Base-by-base conservation (phyloP, 2,797 vertebrate species). In the Sebastes ruberrimus region DNA sequence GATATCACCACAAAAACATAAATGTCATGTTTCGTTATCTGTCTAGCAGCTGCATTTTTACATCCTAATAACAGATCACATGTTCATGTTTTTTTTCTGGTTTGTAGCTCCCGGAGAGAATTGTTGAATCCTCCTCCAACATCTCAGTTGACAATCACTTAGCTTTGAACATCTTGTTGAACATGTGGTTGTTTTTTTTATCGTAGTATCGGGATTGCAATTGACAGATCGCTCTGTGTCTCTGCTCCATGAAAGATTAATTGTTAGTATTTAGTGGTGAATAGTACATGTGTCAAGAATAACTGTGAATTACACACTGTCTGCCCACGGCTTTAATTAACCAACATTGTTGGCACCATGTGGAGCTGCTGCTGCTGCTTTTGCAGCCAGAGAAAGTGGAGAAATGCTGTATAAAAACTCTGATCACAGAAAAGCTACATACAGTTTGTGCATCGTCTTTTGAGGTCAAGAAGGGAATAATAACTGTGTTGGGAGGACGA, bases 281-380 rank as follows among this genome's bases (percentile, higher is more conserved):
- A 92, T 72, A 94, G 88, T 89, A 89, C 91, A 82, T 86, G 92
- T 95, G 94, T 95, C 91, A 92, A 94, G 90, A 92, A 92, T 95
- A 89, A 91, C 94, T 95, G 90, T 82, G 93, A 94, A 94, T 96
- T 93, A 95, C 93, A 95, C 94, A 87, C 87, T 95, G 90, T 91
- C 89, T 91, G 89, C 92, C 89, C 87, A 92, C 88, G 73, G 87
- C 89, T 94, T 93, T 94, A 94, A 94, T 96, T 96, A 96, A 90
- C 93, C 88, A 86, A 94, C 89, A 93, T 70, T 83, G 85, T 59
- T 89, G 89, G 88, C 88, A 90, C 89, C 89, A 89, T 93, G 81
- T 74, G 74, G 93, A 89, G 91, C 83, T 83, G 80, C 77, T 76
- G 79, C 84, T 87, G 81, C 81, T 86, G 81, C 65, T 56, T 87